These are phyloP conservation scores for Scolopax rusticola DNA, from an alignment of 2,797 vertebrate species.

Conservation along the genomic window DNA sequence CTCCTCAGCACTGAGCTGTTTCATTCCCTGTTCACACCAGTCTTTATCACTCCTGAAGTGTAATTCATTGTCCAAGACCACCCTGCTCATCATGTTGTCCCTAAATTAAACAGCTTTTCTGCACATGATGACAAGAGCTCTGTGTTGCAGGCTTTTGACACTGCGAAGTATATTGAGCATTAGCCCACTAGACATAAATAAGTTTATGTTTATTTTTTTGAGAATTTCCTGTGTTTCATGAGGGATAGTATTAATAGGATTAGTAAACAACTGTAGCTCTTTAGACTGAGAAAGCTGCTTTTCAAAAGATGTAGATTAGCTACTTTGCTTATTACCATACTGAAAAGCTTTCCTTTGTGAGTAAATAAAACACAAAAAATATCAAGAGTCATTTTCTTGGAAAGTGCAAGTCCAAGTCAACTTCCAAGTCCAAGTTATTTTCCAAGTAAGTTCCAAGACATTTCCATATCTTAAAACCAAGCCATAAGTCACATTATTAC, in stretches of 20 bases:
- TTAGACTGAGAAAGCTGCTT: neutral
- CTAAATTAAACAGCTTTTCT: neutral
- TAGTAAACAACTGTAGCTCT: neutral
- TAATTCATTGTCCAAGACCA: neutral
- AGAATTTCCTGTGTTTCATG: neutral
- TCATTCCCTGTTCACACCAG: neutral
- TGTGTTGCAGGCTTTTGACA: neutral
- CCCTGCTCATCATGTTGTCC: neutral
- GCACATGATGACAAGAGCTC: neutral
- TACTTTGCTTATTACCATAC: neutral
- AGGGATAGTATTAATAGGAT: neutral
- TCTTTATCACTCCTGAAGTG: neutral
- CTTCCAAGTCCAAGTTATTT: too few relatives aligned
- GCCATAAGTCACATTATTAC: neutral
- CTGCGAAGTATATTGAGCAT: neutral
- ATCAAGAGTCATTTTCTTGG: too few relatives aligned
- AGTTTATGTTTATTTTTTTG: neutral
- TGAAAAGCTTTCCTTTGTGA: neutral
- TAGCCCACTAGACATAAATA: neutral
- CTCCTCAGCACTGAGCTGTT: accelerated
- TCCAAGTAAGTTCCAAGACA: too few relatives aligned
- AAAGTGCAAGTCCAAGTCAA: too few relatives aligned
- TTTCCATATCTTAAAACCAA: neutral
- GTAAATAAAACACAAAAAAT: neutral
- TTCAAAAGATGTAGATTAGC: neutral